These are phyloP conservation scores for Dasyurus viverrinus DNA, from an alignment of 2,113 vertebrate species.

Conservation along the genomic window DNA sequence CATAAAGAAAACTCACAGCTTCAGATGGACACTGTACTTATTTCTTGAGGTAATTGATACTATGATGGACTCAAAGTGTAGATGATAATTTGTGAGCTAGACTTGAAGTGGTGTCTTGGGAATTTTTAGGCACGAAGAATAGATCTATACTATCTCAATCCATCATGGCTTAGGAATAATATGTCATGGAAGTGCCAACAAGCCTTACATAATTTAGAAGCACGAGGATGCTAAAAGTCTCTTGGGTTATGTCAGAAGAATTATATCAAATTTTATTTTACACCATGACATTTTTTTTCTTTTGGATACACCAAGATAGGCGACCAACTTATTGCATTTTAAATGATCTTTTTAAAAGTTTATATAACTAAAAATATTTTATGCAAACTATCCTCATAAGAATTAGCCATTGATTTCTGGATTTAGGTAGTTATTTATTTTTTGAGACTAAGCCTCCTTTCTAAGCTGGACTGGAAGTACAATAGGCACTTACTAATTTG, in stretches of 20 bases:
- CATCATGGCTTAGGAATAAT: constrained; percentile 53
- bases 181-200: constrained; percentile 61
- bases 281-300: constrained; percentile 56
- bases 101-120: constrained; percentile 36
- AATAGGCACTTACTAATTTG: neutral
- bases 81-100: constrained; percentile 23
- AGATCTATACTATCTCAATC: constrained; percentile 35
- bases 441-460: neutral
- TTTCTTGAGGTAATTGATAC: constrained; percentile 58
- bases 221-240: constrained; percentile 19
- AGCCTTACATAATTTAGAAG: constrained; percentile 72
- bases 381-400: neutral
- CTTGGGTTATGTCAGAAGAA: constrained; percentile 48
- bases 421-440: neutral
- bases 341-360: constrained; percentile 38
- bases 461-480: neutral
- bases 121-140: constrained; percentile 47
- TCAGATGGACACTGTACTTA: constrained; percentile 19
- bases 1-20: neutral
- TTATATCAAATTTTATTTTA: constrained; percentile 69
- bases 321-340: constrained; percentile 66
- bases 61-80: neutral
- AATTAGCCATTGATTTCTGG: neutral
- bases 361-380: constrained; percentile 22
- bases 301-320: constrained; percentile 59